These are phyloP conservation scores for Leptonema lineaticorne DNA, from an alignment of 1,140 invertebrate genomes.

Conservation along the genomic window DNA sequence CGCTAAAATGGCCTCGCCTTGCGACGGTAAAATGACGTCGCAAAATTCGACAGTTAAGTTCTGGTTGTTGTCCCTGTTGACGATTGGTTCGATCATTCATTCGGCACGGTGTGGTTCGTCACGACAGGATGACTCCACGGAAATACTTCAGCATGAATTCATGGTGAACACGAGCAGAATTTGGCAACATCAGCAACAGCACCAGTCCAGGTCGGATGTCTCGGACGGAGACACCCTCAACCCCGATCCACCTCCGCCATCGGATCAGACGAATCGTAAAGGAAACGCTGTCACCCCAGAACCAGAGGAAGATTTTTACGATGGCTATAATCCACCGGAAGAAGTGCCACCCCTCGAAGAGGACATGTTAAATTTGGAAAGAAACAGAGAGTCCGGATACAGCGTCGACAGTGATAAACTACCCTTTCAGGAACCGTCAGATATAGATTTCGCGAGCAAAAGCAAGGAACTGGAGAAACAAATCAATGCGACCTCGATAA, in stretches of 20 bases:
- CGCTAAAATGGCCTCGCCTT: neutral
- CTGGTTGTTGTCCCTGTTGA: conserved; percentile 34
- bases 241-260: neutral
- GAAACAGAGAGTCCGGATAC: conserved; percentile 28
- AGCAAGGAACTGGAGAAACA: conserved; percentile 34
- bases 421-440: conserved; percentile 36
- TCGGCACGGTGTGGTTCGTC: conserved; percentile 24
- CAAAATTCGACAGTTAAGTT: conserved; percentile 23
- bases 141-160: conserved; percentile 23
- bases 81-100: conserved; percentile 11
- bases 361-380: conserved; percentile 30
- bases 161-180: conserved; percentile 23
- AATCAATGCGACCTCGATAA: conserved; percentile 30
- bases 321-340: conserved; percentile 20
- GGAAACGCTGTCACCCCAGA: neutral
- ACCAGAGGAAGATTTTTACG: conserved; percentile 30
- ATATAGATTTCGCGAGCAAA: conserved; percentile 29
- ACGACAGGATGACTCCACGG: conserved; percentile 38
- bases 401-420: conserved; percentile 24
- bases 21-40: conserved; percentile 23
- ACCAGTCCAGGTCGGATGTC: conserved; percentile 22
- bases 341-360: conserved; percentile 35
- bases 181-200: conserved; percentile 27
- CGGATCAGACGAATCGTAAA: neutral
- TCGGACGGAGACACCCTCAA: neutral